A percentile compares a stretch with the other conserved stretches of the same genome.
phyloP scores from a whole-genome alignment of 1,140 invertebrate genomes.

The Chymomyza costata region DNA sequence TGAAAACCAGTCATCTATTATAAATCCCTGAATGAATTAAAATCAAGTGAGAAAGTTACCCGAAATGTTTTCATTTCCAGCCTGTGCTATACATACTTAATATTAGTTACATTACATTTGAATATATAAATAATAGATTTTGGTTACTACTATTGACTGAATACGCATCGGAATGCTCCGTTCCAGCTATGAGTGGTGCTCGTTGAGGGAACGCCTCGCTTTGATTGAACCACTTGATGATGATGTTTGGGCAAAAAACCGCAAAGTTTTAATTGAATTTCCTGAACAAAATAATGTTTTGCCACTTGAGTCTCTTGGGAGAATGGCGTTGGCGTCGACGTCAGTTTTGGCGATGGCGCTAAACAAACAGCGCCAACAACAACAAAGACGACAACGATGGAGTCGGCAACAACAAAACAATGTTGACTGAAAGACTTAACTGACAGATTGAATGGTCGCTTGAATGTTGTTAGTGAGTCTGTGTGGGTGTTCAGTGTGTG shows the following conservation, averaged over 20 bases:
- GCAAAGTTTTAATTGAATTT: slow-evolving; percentile 73
- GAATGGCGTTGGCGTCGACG: slow-evolving; percentile 6
- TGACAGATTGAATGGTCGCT: slow-evolving; percentile 31
- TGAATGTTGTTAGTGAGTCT: slow-evolving; percentile 14
- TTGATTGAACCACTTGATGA: slow-evolving; percentile 67
- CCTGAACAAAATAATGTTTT: slow-evolving; percentile 69
- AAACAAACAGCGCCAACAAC: slow-evolving; percentile 45
- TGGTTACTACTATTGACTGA: too few species aligned
- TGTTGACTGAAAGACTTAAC: slow-evolving; percentile 31
- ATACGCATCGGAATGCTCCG: background rate
- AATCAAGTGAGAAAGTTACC: too few species aligned
- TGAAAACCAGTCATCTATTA: slow-evolving; percentile 39
- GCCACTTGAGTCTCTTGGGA: slow-evolving; percentile 67
- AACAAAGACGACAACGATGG: slow-evolving; percentile 10
- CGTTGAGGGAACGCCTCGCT: slow-evolving; percentile 48
- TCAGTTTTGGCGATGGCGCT: slow-evolving; percentile 35
- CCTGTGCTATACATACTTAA: too few species aligned
- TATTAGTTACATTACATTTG: too few species aligned
- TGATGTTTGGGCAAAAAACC: slow-evolving; percentile 55
- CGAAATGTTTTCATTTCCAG: too few species aligned
- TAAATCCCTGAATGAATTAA: too few species aligned
- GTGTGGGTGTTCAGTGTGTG: too few species aligned
- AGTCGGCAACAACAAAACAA: too few species aligned
- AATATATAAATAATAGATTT: too few species aligned
- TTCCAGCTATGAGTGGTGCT: background rate